phyloP scores from a whole-genome alignment of 2,888 invertebrate species.

The Drosophila maculinotata region DNA sequence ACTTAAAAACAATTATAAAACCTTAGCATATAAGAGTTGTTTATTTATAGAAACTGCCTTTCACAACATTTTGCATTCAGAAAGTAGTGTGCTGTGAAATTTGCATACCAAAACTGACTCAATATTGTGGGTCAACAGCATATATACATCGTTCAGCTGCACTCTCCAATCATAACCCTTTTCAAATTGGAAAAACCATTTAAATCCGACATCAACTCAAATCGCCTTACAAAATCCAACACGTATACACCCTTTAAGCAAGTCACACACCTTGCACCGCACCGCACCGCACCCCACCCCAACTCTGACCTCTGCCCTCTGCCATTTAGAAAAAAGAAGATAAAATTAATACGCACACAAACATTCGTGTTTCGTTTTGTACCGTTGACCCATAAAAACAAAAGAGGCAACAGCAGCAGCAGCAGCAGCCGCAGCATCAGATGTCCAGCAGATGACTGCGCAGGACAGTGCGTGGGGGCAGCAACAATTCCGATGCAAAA shows the following conservation, averaged over 20 bases:
- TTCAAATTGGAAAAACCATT: constrained; percentile 52
- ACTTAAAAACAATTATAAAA: too few species aligned
- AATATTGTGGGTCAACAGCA: constrained; percentile 1
- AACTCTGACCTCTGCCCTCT: background rate
- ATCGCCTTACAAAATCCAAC: constrained; percentile 48
- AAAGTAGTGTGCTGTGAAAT: background rate
- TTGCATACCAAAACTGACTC: background rate
- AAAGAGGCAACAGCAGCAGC: constrained; percentile 26
- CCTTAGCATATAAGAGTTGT: too few species aligned
- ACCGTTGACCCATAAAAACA: constrained; percentile 72
- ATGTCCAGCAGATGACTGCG: constrained; percentile 14
- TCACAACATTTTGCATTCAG: too few species aligned
- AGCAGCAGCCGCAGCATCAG: constrained; percentile 12
- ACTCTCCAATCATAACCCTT: constrained; percentile 34
- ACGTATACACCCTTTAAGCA: constrained; percentile 40
- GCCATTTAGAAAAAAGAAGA: constrained; percentile 13
- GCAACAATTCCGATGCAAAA: constrained; percentile 62
- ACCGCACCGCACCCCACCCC: too few species aligned
- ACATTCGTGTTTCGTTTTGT: constrained; percentile 61
- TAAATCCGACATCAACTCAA: constrained; percentile 44
- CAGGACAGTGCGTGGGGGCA: constrained; percentile 5
- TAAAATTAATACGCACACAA: constrained; percentile 33
- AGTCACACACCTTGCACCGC: constrained; percentile 21
- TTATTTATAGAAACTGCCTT: too few species aligned
- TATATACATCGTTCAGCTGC: constrained; percentile 1